Conservation (phyloP, 2,888 invertebrate genomes). For the Pammene fasciana region DNA sequence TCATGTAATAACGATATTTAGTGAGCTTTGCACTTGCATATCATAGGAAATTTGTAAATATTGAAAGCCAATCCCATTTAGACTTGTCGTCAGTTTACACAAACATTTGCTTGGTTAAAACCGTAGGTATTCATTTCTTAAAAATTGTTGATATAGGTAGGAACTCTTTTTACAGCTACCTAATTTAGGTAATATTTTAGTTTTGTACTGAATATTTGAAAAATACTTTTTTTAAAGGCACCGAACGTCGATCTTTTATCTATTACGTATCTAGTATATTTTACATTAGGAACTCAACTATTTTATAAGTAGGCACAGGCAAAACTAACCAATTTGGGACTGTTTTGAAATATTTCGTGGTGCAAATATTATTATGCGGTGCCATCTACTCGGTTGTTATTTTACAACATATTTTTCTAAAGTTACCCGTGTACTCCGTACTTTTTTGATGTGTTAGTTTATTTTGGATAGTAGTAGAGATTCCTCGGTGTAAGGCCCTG, state of each 20-base stretch:
- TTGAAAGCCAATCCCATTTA: slow-evolving; percentile 44
- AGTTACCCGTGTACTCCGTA: slow-evolving; percentile 60
- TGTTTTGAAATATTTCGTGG: slow-evolving; percentile 63
- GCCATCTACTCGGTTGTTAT: slow-evolving; percentile 80
- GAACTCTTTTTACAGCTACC: slow-evolving; percentile 33
- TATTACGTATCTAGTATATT: slow-evolving; percentile 23
- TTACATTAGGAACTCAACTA: slow-evolving; percentile 27
- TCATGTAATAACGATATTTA: slow-evolving; percentile 72
- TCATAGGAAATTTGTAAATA: slow-evolving; percentile 79
- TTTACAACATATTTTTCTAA: slow-evolving; percentile 70
- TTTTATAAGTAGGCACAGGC: slow-evolving; percentile 26
- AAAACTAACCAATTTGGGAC: slow-evolving; percentile 40
- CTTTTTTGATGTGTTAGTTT: slow-evolving; percentile 36
- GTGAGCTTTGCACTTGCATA: slow-evolving; percentile 84
- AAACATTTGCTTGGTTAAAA: slow-evolving; percentile 19
- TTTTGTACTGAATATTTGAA: slow-evolving; percentile 27
- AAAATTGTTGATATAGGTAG: slow-evolving; percentile 29
- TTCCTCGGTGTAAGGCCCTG: slow-evolving; percentile 46
- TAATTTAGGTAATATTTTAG: slow-evolving; percentile 40
- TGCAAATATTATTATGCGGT: slow-evolving; percentile 74
- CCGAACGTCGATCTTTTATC: slow-evolving; percentile 30
- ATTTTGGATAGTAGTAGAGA: slow-evolving; percentile 52
- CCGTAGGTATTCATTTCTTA: slow-evolving; percentile 19
- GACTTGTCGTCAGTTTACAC: slow-evolving; percentile 28
- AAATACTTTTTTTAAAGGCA: slow-evolving; percentile 24